phyloP scores from a whole-genome alignment of 2,888 invertebrate genomes.

The Ferdinandea cuprea region DNA sequence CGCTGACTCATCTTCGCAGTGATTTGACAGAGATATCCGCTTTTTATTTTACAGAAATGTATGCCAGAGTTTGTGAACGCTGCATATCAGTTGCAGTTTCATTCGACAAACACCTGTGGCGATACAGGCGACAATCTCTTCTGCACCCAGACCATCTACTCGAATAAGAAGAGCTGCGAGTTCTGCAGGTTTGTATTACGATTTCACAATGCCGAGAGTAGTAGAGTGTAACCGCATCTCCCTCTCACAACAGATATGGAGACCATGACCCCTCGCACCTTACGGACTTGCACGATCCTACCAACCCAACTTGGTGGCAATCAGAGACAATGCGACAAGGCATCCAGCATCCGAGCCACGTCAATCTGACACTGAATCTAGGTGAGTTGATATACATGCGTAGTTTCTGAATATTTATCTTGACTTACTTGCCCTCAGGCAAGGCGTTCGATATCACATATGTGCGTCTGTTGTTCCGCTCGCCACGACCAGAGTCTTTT shows the following conservation, averaged over 20 bases:
- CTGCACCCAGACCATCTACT: conserved; percentile 95
- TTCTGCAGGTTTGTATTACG: conserved; percentile 86
- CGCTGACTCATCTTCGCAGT: conserved; percentile 7
- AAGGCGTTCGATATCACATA: conserved; percentile 99
- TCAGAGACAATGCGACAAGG: conserved; percentile 98
- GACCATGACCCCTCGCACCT: conserved; percentile 90
- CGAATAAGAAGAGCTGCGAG: conserved; percentile 91
- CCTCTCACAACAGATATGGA: conserved; percentile 80
- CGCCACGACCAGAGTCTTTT: conserved; percentile 98
- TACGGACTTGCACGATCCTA: conserved; percentile 95
- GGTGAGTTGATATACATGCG: conserved; percentile 87
- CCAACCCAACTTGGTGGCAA: conserved; percentile 98
- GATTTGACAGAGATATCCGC: background rate
- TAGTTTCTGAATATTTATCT: conserved; percentile 10
- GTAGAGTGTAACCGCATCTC: conserved; percentile 50
- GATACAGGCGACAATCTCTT: conserved; percentile 90
- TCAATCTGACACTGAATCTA: conserved; percentile 95
- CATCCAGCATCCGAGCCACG: conserved; percentile 94
- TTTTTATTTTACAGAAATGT: conserved; percentile 87
- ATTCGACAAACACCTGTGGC: conserved; percentile 98
- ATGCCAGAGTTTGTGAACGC: conserved; percentile 98
- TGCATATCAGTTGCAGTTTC: conserved; percentile 94
- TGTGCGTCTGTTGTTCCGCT: conserved; percentile 95
- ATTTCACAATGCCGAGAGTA: conserved; percentile 31
- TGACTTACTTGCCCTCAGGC: conserved; percentile 85